Conservation (phyloP, 2,797 vertebrate genomes). For the Peromyscus melanophrys region DNA sequence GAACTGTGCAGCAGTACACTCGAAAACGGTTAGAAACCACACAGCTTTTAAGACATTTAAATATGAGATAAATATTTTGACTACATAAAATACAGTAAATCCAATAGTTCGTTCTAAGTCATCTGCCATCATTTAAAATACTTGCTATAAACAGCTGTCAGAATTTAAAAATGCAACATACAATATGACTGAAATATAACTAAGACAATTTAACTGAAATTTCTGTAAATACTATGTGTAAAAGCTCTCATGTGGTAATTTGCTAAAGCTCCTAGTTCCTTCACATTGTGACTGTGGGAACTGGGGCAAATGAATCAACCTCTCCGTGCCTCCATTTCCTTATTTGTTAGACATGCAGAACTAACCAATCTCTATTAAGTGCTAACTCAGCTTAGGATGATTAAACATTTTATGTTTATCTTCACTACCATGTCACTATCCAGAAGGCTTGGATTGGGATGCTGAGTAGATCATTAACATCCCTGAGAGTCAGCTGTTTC, state of each 20-base stretch:
- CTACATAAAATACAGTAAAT: conserved; percentile 56
- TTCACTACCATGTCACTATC: background rate
- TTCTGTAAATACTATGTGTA: conserved; percentile 15
- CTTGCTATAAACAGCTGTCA: conserved; percentile 53
- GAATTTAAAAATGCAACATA: conserved; percentile 36
- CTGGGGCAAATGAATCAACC: background rate
- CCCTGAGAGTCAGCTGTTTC: conserved; percentile 39
- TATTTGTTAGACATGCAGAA: conserved; percentile 2
- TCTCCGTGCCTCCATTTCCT: conserved; percentile 36
- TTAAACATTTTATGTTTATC: background rate
- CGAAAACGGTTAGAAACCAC: conserved; percentile 48
- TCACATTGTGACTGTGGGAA: conserved; percentile 34
- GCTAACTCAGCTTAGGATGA: background rate
- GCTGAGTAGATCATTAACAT: conserved; percentile 17
- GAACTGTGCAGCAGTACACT: conserved; percentile 30
- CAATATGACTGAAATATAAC: background rate
- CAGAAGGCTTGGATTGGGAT: conserved; percentile 41
- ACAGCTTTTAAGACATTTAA: conserved; percentile 64
- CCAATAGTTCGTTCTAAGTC: conserved; percentile 36
- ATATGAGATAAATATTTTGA: conserved; percentile 67
- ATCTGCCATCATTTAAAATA: conserved; percentile 56
- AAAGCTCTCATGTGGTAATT: conserved; percentile 31
- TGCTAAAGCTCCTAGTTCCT: conserved; percentile 14
- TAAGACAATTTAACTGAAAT: conserved; percentile 30
- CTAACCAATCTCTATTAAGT: background rate